Percentiles rank a stretch among this genome's conserved stretches.
These are phyloP conservation scores for Acanthisitta chloris DNA, from an alignment of 2,113 vertebrate genomes.

Conservation along the genomic window DNA sequence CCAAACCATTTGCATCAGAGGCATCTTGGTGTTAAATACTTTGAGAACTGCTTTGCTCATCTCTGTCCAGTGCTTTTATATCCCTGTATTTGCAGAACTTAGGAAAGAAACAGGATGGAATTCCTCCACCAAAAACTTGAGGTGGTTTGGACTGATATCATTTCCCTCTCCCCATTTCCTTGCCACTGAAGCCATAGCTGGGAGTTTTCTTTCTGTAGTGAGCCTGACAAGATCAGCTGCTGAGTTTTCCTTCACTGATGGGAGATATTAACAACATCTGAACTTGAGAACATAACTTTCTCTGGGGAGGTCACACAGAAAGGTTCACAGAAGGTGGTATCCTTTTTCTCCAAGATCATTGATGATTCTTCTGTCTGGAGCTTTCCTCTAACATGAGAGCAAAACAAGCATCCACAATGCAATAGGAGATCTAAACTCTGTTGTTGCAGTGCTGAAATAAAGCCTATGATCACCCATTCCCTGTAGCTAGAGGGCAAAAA, in stretches of 20 bases:
- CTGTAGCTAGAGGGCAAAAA: slow-evolving; percentile 1
- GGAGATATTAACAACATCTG: not conserved
- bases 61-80: not conserved
- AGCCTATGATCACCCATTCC: not conserved
- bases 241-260: not conserved
- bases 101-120: not conserved
- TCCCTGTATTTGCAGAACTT: not conserved
- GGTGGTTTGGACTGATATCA: not conserved
- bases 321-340: not conserved
- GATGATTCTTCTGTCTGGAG: not conserved
- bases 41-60: not conserved
- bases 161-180: not conserved
- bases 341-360: not conserved
- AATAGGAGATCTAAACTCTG: not conserved
- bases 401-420: not conserved
- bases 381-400: not conserved
- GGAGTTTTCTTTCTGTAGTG: not conserved
- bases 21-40: not conserved
- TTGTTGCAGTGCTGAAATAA: not conserved
- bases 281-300: not conserved
- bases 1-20: not conserved
- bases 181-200: not conserved
- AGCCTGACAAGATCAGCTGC: not conserved
- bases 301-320: not conserved
- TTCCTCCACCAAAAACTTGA: not conserved